Conservation (phyloP, 92 coral and sea anemone genomes). For the Porites lobata region DNA sequence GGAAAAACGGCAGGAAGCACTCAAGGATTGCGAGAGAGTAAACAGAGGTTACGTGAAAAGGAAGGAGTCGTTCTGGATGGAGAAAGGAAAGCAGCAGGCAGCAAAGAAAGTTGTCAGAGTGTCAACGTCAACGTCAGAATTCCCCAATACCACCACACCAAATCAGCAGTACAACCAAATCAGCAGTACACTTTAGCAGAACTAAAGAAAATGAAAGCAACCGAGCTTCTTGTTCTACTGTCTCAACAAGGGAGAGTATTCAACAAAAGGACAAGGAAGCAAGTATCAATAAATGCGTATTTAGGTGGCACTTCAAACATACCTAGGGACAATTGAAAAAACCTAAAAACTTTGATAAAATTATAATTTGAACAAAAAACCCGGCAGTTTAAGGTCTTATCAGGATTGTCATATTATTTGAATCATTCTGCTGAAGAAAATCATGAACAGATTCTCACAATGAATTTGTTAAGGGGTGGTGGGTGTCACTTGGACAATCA, state of each 20-base stretch:
- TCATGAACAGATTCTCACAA: no score
- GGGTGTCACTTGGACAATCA: no score
- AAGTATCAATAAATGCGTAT: constrained; percentile 7
- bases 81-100: constrained; percentile 12
- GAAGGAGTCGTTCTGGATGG: constrained; percentile 13
- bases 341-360: neutral
- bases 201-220: constrained; percentile 17
- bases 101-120: constrained; percentile 16
- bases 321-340: neutral
- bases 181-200: neutral
- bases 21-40: constrained; percentile 11
- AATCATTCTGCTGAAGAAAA: no score
- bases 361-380: neutral
- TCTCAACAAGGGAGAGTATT: constrained; percentile 6
- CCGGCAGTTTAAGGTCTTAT: neutral
- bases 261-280: constrained; percentile 7
- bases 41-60: neutral
- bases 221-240: constrained; percentile 17
- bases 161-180: neutral
- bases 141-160: neutral
- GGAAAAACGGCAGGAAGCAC: constrained; percentile 68
- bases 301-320: neutral
- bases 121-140: constrained; percentile 1
- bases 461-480: no score
- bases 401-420: no score